Conservation (phyloP, 2,888 invertebrate species). For the Metopia argyrocephala region DNA sequence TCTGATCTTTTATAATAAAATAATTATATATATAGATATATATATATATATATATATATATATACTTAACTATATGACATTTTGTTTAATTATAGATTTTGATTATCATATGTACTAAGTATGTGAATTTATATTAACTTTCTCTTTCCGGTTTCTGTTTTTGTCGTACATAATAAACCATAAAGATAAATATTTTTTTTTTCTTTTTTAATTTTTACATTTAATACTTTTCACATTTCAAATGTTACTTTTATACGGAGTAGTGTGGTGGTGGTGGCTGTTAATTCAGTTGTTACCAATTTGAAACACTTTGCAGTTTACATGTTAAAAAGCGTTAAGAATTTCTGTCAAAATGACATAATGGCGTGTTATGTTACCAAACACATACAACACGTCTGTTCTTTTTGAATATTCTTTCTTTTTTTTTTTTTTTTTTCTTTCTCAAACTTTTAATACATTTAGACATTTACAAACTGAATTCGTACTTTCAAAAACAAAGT, state of each 20-base stretch:
- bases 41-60: no score
- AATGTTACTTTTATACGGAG: not conserved
- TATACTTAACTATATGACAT: no score
- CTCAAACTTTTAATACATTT: slow-evolving; percentile 29
- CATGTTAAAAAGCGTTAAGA: slow-evolving; percentile 25
- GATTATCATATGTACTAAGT: no score
- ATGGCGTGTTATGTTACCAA: slow-evolving; percentile 18
- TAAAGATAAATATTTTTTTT: not conserved
- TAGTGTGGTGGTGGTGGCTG: not conserved
- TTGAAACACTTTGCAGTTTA: slow-evolving; percentile 41
- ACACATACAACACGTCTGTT: not conserved
- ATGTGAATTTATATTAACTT: not conserved
- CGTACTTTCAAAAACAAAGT: not conserved
- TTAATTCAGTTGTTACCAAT: slow-evolving; percentile 21
- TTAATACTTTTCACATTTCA: slow-evolving; percentile 23
- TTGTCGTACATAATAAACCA: slow-evolving; percentile 15
- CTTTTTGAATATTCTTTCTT: not conserved
- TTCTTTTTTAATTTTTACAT: not conserved
- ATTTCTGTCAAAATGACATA: slow-evolving; percentile 44
- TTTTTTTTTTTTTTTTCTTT: not conserved
- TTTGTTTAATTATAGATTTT: no score
- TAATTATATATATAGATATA: no score
- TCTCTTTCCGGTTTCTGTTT: no score
- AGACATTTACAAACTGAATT: slow-evolving; percentile 23
- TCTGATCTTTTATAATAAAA: no score